Evolutionary conservation across 1,140 invertebrate genomes (phyloP), one percentile per base, ranked within the genome.

Genomic region (Ips typographus): DNA sequence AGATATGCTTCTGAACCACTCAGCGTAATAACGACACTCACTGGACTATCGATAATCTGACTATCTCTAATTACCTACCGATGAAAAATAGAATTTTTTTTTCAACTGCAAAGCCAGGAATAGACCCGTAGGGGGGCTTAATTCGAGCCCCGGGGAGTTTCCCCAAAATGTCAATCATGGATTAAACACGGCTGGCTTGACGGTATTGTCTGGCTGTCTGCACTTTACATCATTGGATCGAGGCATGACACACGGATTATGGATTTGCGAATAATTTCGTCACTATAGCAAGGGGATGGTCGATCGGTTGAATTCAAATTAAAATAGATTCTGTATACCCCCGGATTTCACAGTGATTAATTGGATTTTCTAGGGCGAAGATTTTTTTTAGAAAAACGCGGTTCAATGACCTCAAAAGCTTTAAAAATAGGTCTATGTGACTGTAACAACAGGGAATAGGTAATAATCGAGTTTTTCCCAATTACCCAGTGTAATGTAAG

Each of bases 221-320:
- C 68, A 64, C 68, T 63, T 53, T 63, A 64, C 60, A 70, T 64
- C 40, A 51, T 49, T 51, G 60, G 68, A 70, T 61, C 52, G 60
- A 64, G 58, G 51, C 57, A 51, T 70, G 68, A 64, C 60, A 70
- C 68, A 58, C 42, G 60, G 68, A 70, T 70, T 70, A 70, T 70
- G 68, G 55, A 64, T 65, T 70, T 70, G 59, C 40, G 59, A 69
- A 69, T 69, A 69, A 69, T 69, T 69, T 69, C 67, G 52, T 62
- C 51, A 63, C 52, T 62, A 52, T 63, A 40, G 37, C 6, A 7
- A 52, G 39, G 61, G 49, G 44, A 44, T 22, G 22, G 59, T 7
- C 57, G 41, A 59, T 40, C 40, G 7, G 37, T 61, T 38, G 41
- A 4, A 8, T 43, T 53, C 47, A 38, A 51, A 64, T 64, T 64